Evolutionary conservation across 2,888 invertebrate genomes (phyloP).

Genomic region (Polydrusus tereticollis): DNA sequence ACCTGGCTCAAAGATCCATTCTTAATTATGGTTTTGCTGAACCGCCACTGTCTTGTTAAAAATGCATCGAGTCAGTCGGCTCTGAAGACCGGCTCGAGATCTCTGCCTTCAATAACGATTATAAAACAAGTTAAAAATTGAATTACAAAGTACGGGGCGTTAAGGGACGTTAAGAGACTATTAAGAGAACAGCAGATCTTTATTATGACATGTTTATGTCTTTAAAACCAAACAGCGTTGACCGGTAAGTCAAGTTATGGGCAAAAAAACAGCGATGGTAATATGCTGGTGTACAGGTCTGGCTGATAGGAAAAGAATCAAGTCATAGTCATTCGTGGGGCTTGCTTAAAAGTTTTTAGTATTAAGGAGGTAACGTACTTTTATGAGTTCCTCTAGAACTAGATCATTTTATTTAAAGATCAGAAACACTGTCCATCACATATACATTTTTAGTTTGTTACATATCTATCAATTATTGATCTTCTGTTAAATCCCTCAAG

Average conservation of each 20-base stretch:
- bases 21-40: too few species aligned
- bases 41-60: constrained; percentile 15
- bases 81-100: constrained; percentile 34
- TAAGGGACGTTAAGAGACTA: constrained; percentile 48
- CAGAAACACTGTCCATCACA: too few species aligned
- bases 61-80: constrained; percentile 36
- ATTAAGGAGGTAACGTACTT: too few species aligned
- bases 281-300: constrained; percentile 20
- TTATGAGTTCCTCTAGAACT: too few species aligned
- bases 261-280: constrained; percentile 20
- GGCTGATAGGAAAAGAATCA: background rate
- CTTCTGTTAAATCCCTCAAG: too few species aligned
- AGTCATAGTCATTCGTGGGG: too few species aligned
- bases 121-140: constrained; percentile 50
- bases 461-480: too few species aligned
- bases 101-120: constrained; percentile 38
- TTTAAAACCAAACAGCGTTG: constrained; percentile 44
- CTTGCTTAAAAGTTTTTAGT: too few species aligned
- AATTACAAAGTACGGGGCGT: constrained; percentile 51
- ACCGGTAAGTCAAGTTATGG: constrained; percentile 30
- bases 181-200: constrained; percentile 49
- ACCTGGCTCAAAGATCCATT: too few species aligned
- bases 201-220: constrained; percentile 51
- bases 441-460: too few species aligned
- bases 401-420: too few species aligned